Base-by-base conservation (phyloP, 1,140 invertebrate species). In the Ips nitidus region DNA sequence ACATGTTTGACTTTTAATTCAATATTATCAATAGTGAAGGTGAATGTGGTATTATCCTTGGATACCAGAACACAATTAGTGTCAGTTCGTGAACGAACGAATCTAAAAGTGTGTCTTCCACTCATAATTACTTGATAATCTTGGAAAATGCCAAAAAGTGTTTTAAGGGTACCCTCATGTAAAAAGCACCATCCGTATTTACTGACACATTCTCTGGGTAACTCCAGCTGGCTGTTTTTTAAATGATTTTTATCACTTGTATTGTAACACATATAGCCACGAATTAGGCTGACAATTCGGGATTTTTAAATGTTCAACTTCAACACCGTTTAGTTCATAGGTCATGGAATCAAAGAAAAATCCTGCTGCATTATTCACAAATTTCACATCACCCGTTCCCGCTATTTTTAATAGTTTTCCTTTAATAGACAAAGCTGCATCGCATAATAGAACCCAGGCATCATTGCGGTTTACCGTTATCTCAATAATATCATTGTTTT, bases 401-500 rank as follows among this genome's bases (percentile, higher is more conserved):
- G 4, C 8, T 4, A 45, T 45, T 8, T 45, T 45, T 4, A 4
- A 4, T 4, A 45, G 43, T 45, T 45, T 45, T 4, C 43, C 43
- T 8, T 45, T 45, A 45, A 45, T 45, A 8, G 43, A 45, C 8
- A 45, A 45, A 4, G 43, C 43, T 4, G 43, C 43, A 45, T 45
- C 43, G 8, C 43, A 45, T 8, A 45, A 45, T 4, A 45, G 43
- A 4, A 45, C 8, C 43, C 43, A 45, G 8, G 43, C 4, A 8
- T 45, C 43, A 45, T 45, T 45, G 4, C 43, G 43, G 45, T 55
- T 65, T 3, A 65, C 41, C 2, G 8, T 4, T n/a, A 65, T 55
- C 41, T 65, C 52, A 41, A 65, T 65, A 4, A 37, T 39, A 41
- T 65, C 63, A 56, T 55, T 65, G 4, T 65, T 65, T 6, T 65